Base-by-base conservation (phyloP, 2,888 invertebrate species). In the Schrankia costaestrigalis region DNA sequence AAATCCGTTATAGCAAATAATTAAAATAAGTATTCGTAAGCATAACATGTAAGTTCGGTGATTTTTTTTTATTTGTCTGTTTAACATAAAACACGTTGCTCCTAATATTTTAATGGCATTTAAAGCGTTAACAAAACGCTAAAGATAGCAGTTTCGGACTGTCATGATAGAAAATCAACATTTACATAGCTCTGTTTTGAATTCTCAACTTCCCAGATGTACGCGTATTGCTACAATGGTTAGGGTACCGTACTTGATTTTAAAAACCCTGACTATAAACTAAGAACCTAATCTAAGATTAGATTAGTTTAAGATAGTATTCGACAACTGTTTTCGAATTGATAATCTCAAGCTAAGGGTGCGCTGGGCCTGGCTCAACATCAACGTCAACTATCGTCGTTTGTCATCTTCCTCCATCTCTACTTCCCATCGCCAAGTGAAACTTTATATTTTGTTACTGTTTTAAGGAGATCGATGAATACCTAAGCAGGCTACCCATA, bases 51-150 rank as follows among this genome's bases (percentile, higher is more conserved):
- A 27, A 42, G 28, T 26, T 31, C 27, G 34, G 14, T 14, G n/a
- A 30, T 13, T 11, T 38, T 27, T 54, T 43, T 46, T 34, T 42
- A 54, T 56, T 57, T 56, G 39, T 45, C 42, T 27, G 41, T 46
- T 54, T 50, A 56, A 57, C 52, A 47, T 31, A 49, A 57, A 55
- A 63, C 46, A 63, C 46, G 55, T 63, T 63, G 46, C 64, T 59
- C 66, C 57, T 67, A 74, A 78, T 72, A 71, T 68, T 71, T 80
- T 75, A 70, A 66, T 68, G 70, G 59, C 71, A 71, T 77, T 70
- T 71, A 61, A 68, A 75, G 62, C 63, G 71, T 80, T 80, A 80
- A 78, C 82, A 77, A 74, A 75, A 72, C 72, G 79, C 77, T 81
- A 83, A 82, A 84, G 68, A 77, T 82, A 71, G 76, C 76, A 72